Evolutionary conservation across 1,140 invertebrate genomes (phyloP), one percentile per base, ranked within the genome.

Genomic region (Onthophagus taurus): DNA sequence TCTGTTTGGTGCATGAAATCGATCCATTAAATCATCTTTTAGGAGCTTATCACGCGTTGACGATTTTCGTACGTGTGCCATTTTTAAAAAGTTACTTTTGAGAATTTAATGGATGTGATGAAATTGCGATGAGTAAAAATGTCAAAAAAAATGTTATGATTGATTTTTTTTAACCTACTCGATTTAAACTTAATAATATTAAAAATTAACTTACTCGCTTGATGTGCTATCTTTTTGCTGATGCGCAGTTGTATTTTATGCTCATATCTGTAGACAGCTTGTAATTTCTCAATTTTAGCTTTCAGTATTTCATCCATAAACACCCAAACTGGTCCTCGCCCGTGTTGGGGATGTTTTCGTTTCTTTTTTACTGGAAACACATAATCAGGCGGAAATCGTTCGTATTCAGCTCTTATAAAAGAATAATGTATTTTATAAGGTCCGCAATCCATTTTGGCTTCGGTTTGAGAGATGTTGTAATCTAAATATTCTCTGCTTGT

Each of bases 381-480:
- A 35, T 23, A 37, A 21, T 35, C 44, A n/a, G 45, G 43, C 17
- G 50, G 52, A 24, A 47, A 47, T 2, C 38, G 47, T 42, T 50
- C 42, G 39, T 60, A 60, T 31, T 45, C 46, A 1, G 49, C 55
- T 12, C 17, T 35, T 4, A 56, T 61, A 24, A 58, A 37, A 31
- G 41, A 47, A 11, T 52, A 2, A 23, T 52, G 51, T 2, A 61
- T 29, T 51, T 57, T 59, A 7, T 52, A 48, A 18, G 50, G 42
- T 3, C 53, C 52, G 18, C 24, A 16, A 31, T 61, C 48, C 33
- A 53, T 36, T 44, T 57, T 51, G 1, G 46, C 24, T 34, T 53
- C 53, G 3, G 59, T 58, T 50, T 61, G 54, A 0, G 54, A 56
- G 12, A 61, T 50, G 9, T 52, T 47, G 33, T 60, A 60, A 43